Evolutionary conservation across 2,113 vertebrate species (phyloP).

Genomic region (Electrona antarctica): DNA sequence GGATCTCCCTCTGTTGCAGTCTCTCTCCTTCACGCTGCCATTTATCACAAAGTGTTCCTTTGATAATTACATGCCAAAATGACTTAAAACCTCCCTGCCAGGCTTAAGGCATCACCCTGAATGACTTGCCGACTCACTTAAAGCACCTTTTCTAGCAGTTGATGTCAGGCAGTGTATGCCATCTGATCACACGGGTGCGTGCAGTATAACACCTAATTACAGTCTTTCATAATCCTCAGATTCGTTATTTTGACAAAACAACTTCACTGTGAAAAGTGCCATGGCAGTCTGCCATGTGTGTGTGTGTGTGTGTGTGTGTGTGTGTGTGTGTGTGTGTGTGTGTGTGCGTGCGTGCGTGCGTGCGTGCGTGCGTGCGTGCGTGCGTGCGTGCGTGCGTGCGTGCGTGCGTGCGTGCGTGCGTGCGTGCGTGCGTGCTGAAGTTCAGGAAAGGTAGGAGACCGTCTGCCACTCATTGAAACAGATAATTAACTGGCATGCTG

Average conservation of each 20-base stretch:
- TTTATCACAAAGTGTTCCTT: slow-evolving; percentile 77
- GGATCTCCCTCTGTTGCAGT: slow-evolving; percentile 52
- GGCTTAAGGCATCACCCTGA: slow-evolving; percentile 63
- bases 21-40: slow-evolving; percentile 58
- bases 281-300: slow-evolving; percentile 64
- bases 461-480: slow-evolving; percentile 72
- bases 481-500: slow-evolving; percentile 72
- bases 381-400: slow-evolving; percentile 29
- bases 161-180: slow-evolving; percentile 39
- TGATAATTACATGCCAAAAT: slow-evolving; percentile 83
- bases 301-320: slow-evolving; percentile 2
- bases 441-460: slow-evolving; percentile 51
- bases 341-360: background rate
- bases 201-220: slow-evolving; percentile 71
- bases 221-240: slow-evolving; percentile 69
- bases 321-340: background rate
- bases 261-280: slow-evolving; percentile 54
- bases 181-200: background rate
- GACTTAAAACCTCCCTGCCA: slow-evolving; percentile 73
- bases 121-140: slow-evolving; percentile 76
- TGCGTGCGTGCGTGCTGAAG: too few species aligned
- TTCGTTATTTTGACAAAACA: slow-evolving; percentile 76
- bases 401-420: background rate
- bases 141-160: slow-evolving; percentile 71
- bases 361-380: slow-evolving; percentile 14